Evolutionary conservation across 2,113 vertebrate species (phyloP), one percentile per base, ranked within the genome.

Genomic region (Podilymbus podiceps): DNA sequence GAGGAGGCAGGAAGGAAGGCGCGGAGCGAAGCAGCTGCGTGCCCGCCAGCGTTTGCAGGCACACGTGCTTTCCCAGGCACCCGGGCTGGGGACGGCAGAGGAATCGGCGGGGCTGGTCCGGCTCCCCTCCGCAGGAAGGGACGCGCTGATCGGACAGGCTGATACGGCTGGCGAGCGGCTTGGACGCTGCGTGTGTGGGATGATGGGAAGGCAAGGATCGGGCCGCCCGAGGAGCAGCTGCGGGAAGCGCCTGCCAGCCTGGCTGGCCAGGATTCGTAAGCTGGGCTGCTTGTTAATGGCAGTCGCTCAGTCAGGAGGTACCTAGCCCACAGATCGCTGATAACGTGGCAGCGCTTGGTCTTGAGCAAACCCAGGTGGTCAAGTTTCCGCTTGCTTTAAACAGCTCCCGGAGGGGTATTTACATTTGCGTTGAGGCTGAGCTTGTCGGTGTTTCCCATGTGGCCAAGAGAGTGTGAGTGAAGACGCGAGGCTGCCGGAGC

Each of bases 401-500:
- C 21, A 42, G 17, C 35, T 24, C 17, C 53, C 12, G 64, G 84
- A 21, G 25, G 11, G 35, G 6, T 40, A 35, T 4, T 12, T 19
- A 9, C 10, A 8, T 50, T 66, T 14, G 38, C 17, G 18, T 4
- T 10, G 56, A 42, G 78, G n/a, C 2, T 8, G 62, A 10, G 56
- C 56, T 12, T 8, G 25, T 53, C 0, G 23, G 11, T 5, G 0
- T 62, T 50, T 22, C 31, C 25, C 35, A 9, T 40, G 23, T 2
- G 11, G 22, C 28, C 33, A 28, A 5, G 30, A 17, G 5, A 8
- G 19, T 4, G 12, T 0, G 20, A 13, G 23, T 0, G 12, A 28
- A 17, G 27, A 49, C 1, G 49, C 38, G 4, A 24, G 67, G 28
- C 66, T 49, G 53, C 64, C 40, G 31, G 23, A 3, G 28, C 5